Evolutionary conservation across 2,113 vertebrate genomes (phyloP).

Genomic region (Cynopterus brachyotis): DNA sequence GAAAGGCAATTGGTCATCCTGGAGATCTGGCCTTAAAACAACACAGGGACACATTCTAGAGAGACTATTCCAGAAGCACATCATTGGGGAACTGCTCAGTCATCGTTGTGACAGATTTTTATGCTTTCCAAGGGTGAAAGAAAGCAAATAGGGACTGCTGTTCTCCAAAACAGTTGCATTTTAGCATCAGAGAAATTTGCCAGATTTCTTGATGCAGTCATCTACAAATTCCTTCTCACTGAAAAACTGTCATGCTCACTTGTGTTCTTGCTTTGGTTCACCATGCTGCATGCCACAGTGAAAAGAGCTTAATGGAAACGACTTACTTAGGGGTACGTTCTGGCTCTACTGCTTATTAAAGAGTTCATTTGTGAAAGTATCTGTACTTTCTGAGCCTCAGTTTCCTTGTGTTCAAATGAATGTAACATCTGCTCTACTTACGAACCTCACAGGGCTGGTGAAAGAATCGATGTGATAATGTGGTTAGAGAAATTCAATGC

Average conservation of each 20-base stretch:
- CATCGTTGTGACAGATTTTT: not conserved
- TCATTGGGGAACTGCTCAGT: not conserved
- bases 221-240: not conserved
- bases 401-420: constrained; percentile 22
- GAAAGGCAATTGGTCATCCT: not conserved
- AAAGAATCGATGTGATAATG: not conserved
- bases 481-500: not conserved
- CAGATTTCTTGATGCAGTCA: not conserved
- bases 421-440: constrained; percentile 10
- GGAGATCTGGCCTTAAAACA: not conserved
- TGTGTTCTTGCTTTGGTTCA: not conserved
- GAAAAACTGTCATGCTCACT: not conserved
- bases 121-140: not conserved
- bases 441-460: not conserved
- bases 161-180: not conserved
- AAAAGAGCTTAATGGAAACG: not conserved
- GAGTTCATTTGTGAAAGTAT: not conserved
- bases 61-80: not conserved
- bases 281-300: fast-evolving
- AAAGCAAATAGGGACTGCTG: not conserved
- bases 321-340: not conserved
- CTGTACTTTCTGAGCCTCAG: not conserved
- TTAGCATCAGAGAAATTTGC: not conserved
- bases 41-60: not conserved
- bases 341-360: not conserved